Evolutionary conservation across 1,140 invertebrate genomes (phyloP).

Genomic region (Daktulosphaira vitifoliae): DNA sequence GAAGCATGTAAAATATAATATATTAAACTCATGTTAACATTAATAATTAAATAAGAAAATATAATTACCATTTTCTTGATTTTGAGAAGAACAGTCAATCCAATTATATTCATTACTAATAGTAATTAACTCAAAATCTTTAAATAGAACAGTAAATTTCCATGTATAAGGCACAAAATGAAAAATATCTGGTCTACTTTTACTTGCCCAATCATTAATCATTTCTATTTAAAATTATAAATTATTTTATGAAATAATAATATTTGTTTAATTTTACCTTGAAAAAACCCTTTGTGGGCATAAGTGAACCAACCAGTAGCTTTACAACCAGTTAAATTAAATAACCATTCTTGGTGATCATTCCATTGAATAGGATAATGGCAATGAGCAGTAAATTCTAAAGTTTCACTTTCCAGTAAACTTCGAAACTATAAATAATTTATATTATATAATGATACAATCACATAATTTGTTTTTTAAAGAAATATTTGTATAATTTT

Average conservation of each 20-base stretch:
- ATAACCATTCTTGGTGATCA: constrained; percentile 84
- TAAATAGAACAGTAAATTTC: constrained; percentile 80
- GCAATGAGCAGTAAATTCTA: constrained; percentile 78
- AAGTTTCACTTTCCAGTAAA: constrained; percentile 84
- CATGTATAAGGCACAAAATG: constrained; percentile 96
- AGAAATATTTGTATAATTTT: too few relatives aligned
- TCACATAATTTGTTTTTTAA: too few relatives aligned
- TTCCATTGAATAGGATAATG: constrained; percentile 91
- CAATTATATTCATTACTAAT: constrained; percentile 96
- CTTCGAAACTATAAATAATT: constrained; percentile 60
- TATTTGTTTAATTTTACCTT: constrained; percentile 48
- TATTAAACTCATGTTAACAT: constrained; percentile 35
- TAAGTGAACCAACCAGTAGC: constrained; percentile 85
- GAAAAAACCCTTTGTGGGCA: constrained; percentile 90
- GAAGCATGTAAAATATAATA: neutral
- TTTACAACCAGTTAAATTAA: constrained; percentile 86
- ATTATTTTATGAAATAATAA: neutral
- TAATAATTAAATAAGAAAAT: constrained; percentile 4
- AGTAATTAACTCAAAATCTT: constrained; percentile 93
- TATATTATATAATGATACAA: too few relatives aligned
- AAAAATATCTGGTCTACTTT: constrained; percentile 79
- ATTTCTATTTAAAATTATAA: constrained; percentile 54
- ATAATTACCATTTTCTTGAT: constrained; percentile 73
- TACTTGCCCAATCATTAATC: constrained; percentile 92
- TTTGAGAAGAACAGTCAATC: constrained; percentile 93